Percentiles rank a stretch among this genome's conserved stretches.
Conservation (phyloP, 2,113 vertebrate species). For the Pteruthius melanotis region DNA sequence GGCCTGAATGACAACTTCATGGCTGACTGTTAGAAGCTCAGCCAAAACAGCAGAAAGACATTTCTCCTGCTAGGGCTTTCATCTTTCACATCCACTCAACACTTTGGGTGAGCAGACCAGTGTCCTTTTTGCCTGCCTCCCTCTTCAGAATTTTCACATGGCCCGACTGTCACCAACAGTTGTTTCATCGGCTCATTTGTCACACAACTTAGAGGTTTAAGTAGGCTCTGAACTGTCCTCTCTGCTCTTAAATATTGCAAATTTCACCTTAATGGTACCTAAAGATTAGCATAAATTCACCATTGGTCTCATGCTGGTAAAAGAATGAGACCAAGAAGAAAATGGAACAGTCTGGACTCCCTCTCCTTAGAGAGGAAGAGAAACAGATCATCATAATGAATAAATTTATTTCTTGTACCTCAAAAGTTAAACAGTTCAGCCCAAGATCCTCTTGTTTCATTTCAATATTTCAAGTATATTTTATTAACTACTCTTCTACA, state of each 20-base stretch:
- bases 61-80: background rate
- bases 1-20: background rate
- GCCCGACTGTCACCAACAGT: conserved; percentile 78
- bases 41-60: background rate
- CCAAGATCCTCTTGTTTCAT: background rate
- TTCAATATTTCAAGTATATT: conserved; percentile 11
- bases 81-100: background rate
- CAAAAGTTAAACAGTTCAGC: background rate
- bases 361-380: background rate
- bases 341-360: background rate
- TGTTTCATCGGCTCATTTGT: conserved; percentile 72
- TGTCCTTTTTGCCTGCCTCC: background rate
- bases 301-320: conserved; percentile 66
- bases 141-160: conserved; percentile 64
- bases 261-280: background rate
- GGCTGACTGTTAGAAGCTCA: background rate
- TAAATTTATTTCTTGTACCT: background rate
- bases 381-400: background rate
- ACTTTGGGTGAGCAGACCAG: background rate
- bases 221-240: conserved; percentile 73
- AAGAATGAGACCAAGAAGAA: background rate
- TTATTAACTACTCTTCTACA: background rate
- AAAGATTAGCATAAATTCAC: conserved; percentile 53
- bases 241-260: conserved; percentile 73
- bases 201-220: accelerated